phyloP scores from a whole-genome alignment of 2,888 invertebrate genomes.

The Nephrotoma appendiculata region DNA sequence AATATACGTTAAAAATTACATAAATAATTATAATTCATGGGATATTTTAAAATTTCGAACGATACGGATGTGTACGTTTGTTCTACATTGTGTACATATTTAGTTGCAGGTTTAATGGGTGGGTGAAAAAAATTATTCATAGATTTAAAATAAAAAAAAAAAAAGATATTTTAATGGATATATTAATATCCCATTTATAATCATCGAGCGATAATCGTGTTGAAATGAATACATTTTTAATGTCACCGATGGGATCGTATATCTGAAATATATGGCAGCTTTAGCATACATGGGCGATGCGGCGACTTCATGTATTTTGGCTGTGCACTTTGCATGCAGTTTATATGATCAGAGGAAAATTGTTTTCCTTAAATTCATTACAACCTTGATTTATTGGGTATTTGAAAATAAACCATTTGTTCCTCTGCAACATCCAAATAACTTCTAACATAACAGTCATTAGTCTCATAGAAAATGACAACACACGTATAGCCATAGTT shows the following conservation, averaged over 20 bases:
- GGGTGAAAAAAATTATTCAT: not conserved
- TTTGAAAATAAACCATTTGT: too few relatives aligned
- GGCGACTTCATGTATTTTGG: too few relatives aligned
- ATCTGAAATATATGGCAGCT: not conserved
- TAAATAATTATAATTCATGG: not conserved
- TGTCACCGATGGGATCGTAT: not conserved
- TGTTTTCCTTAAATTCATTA: too few relatives aligned
- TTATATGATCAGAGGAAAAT: too few relatives aligned
- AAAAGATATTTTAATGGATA: not conserved
- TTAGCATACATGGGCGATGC: too few relatives aligned
- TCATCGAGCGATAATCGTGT: not conserved
- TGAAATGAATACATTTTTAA: not conserved
- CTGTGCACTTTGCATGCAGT: too few relatives aligned
- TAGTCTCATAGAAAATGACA: too few relatives aligned
- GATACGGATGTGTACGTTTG: not conserved
- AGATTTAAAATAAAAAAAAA: not conserved
- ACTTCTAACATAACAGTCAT: too few relatives aligned
- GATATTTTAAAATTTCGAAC: not conserved
- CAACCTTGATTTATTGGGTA: too few relatives aligned
- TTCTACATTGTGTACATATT: not conserved
- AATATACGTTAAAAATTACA: not conserved
- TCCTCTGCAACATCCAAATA: too few relatives aligned
- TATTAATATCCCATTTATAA: not conserved
- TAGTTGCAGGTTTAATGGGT: not conserved
- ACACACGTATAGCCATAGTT: too few relatives aligned